Conservation (phyloP, 2,888 invertebrate species). For the Ochropacha duplaris region DNA sequence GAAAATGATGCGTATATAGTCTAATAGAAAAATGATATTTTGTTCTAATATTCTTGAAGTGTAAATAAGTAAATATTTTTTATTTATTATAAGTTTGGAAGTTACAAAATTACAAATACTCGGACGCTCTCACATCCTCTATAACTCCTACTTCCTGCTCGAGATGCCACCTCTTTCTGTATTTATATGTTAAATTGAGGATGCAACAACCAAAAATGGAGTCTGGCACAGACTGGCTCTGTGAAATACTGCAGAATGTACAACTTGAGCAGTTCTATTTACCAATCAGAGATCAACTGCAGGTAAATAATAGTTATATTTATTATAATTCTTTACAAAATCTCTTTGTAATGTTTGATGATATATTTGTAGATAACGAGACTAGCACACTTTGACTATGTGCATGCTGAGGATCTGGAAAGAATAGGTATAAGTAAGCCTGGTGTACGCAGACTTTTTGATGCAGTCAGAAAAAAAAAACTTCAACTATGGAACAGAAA, state of each 20-base stretch:
- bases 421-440: constrained; percentile 97
- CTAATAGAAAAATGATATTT: background rate
- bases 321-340: constrained; percentile 6
- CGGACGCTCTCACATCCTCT: constrained; percentile 34
- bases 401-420: constrained; percentile 96
- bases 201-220: constrained; percentile 56
- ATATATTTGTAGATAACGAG: constrained; percentile 88
- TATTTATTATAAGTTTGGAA: constrained; percentile 4
- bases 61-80: background rate
- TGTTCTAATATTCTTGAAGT: background rate
- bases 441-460: constrained; percentile 93
- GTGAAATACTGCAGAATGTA: constrained; percentile 93
- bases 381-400: constrained; percentile 98
- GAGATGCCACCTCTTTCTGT: constrained; percentile 59
- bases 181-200: constrained; percentile 24
- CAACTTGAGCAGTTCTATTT: constrained; percentile 96
- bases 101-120: constrained; percentile 20
- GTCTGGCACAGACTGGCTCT: constrained; percentile 89
- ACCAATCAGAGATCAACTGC: constrained; percentile 94
- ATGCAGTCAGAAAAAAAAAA: constrained; percentile 95
- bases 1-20: background rate
- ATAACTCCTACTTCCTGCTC: constrained; percentile 67
- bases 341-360: constrained; percentile 1
- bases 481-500: constrained; percentile 91
- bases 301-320: constrained; percentile 78